phyloP scores from a whole-genome alignment of 2,888 invertebrate genomes.

The Nymphalis urticae region DNA sequence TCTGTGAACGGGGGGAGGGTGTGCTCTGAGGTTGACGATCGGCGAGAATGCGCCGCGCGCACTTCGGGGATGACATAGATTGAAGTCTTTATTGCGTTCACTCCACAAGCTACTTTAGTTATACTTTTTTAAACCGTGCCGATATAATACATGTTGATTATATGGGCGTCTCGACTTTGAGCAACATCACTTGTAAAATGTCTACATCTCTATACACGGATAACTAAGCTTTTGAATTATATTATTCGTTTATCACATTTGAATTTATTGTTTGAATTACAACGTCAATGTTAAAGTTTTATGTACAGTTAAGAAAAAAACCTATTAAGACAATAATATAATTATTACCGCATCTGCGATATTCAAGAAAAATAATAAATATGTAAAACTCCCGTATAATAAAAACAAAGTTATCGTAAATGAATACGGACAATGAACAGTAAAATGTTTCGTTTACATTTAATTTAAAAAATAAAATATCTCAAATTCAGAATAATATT shows the following conservation, averaged over 20 bases:
- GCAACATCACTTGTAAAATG: neutral
- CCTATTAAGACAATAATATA: no score
- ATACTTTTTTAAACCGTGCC: conserved; percentile 29
- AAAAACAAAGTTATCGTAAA: no score
- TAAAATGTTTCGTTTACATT: no score
- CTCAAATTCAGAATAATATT: neutral
- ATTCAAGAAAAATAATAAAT: no score
- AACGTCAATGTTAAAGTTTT: no score
- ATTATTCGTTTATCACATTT: neutral
- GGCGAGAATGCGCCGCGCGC: conserved; percentile 70
- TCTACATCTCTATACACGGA: neutral
- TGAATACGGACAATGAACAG: no score
- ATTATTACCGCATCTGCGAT: no score
- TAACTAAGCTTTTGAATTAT: neutral
- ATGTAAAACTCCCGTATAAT: no score
- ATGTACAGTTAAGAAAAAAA: no score
- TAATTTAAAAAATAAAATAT: no score
- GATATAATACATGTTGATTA: conserved; percentile 18
- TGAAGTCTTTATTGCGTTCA: conserved; percentile 61
- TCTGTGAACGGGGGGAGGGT: conserved; percentile 52
- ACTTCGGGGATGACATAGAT: conserved; percentile 63
- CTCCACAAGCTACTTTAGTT: conserved; percentile 32
- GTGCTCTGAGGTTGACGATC: conserved; percentile 71
- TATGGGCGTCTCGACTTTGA: neutral
- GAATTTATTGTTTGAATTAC: no score